Percentiles rank a stretch among this genome's conserved stretches.
Evolutionary conservation across 2,113 vertebrate genomes (phyloP).

Genomic region (Ciconia stormi): DNA sequence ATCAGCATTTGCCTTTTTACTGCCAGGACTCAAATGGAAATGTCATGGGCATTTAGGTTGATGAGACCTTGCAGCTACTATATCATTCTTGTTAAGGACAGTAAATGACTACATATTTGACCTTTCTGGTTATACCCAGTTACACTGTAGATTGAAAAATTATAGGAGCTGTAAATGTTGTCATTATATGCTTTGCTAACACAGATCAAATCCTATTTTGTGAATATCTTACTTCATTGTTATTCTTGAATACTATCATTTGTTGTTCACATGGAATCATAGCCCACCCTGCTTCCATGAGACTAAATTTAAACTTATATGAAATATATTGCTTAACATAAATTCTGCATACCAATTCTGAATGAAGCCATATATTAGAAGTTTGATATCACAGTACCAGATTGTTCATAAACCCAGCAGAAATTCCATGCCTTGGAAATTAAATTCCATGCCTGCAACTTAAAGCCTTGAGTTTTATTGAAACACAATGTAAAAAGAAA

Average conservation of each 20-base stretch:
- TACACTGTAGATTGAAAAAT: slow-evolving; percentile 3
- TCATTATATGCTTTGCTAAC: background rate
- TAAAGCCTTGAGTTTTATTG: background rate
- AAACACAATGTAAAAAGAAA: background rate
- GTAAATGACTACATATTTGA: slow-evolving; percentile 40
- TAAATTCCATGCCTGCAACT: background rate
- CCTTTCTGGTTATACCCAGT: slow-evolving; percentile 13
- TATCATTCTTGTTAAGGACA: slow-evolving; percentile 2
- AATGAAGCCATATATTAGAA: background rate
- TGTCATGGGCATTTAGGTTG: slow-evolving; percentile 28
- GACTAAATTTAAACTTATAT: background rate
- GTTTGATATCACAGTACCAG: background rate
- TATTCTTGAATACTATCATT: background rate
- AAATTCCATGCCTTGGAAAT: background rate
- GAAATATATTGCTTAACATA: background rate
- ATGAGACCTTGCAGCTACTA: slow-evolving; percentile 29
- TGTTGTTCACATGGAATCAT: background rate
- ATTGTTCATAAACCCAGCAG: background rate
- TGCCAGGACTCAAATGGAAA: slow-evolving; percentile 27
- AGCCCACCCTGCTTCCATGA: background rate
- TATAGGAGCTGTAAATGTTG: background rate
- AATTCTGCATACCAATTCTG: background rate
- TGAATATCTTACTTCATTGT: background rate
- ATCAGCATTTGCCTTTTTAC: slow-evolving; percentile 49
- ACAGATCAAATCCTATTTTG: background rate